Conservation (phyloP, 1,140 invertebrate genomes). For the Drosophila pseudoobscura region DNA sequence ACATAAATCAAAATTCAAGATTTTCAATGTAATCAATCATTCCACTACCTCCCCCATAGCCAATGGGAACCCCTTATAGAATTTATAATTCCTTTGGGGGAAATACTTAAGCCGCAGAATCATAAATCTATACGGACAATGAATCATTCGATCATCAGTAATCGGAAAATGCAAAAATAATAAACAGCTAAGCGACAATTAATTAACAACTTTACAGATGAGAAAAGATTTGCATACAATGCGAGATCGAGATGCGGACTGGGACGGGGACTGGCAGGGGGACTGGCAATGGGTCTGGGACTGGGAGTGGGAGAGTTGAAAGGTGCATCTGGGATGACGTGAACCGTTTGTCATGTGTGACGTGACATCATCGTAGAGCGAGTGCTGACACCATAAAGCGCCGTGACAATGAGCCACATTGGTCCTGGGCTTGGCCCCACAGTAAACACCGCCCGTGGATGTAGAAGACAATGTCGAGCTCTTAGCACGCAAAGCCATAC, state of each 20-base stretch:
- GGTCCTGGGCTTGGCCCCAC: slow-evolving; percentile 61
- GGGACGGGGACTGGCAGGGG: no score
- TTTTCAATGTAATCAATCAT: slow-evolving; percentile 20
- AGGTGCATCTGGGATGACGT: slow-evolving; percentile 47
- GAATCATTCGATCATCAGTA: slow-evolving; percentile 23
- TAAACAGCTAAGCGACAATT: slow-evolving; percentile 28
- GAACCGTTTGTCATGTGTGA: slow-evolving; percentile 14
- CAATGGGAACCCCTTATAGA: background rate
- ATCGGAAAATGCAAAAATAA: slow-evolving; percentile 10
- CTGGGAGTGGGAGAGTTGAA: background rate
- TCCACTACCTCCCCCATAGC: background rate
- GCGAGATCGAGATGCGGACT: background rate
- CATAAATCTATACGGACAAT: background rate
- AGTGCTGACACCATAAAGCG: slow-evolving; percentile 36
- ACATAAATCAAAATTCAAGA: slow-evolving; percentile 22
- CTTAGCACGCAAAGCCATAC: slow-evolving; percentile 47
- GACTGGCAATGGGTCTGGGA: no score
- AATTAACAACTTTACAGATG: slow-evolving; percentile 33
- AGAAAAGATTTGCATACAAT: slow-evolving; percentile 50
- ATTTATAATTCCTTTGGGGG: slow-evolving; percentile 3
- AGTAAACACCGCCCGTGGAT: background rate
- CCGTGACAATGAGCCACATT: slow-evolving; percentile 33
- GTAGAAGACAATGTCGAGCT: slow-evolving; percentile 46
- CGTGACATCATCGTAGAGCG: slow-evolving; percentile 48
- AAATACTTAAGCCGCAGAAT: no score